Conservation (phyloP, 2,113 vertebrate species). For the Empidonax alnorum region DNA sequence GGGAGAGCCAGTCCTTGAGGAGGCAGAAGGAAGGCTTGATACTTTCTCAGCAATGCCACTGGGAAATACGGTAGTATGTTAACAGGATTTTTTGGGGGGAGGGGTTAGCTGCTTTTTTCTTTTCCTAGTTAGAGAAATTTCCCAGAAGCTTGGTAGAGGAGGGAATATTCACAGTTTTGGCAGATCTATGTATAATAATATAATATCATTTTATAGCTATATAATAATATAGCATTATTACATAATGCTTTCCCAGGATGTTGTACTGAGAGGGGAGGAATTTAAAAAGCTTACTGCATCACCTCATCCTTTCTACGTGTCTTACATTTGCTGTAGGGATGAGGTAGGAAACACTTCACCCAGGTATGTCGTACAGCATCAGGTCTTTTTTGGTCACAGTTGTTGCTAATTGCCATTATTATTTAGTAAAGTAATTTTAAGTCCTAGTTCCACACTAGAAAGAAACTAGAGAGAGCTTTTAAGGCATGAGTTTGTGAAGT, state of each 20-base stretch:
- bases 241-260: not conserved
- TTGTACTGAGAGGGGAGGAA: not conserved
- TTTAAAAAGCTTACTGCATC: not conserved
- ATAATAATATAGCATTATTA: not conserved
- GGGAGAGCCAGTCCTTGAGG: not conserved
- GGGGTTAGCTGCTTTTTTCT: accelerated
- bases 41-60: not conserved
- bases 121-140: not conserved
- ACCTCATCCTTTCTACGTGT: not conserved
- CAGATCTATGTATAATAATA: not conserved
- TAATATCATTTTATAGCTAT: not conserved
- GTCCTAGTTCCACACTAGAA: not conserved
- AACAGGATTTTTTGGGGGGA: not conserved
- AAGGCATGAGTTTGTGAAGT: not conserved
- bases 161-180: not conserved
- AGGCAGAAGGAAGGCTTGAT: not conserved
- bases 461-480: not conserved
- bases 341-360: not conserved
- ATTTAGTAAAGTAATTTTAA: not conserved
- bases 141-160: not conserved
- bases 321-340: not conserved
- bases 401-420: not conserved
- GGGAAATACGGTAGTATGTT: not conserved
- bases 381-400: not conserved
- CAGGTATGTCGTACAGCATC: accelerated